Evolutionary conservation across 92 coral and sea anemone species (phyloP).

Genomic region (Heteractis magnifica): DNA sequence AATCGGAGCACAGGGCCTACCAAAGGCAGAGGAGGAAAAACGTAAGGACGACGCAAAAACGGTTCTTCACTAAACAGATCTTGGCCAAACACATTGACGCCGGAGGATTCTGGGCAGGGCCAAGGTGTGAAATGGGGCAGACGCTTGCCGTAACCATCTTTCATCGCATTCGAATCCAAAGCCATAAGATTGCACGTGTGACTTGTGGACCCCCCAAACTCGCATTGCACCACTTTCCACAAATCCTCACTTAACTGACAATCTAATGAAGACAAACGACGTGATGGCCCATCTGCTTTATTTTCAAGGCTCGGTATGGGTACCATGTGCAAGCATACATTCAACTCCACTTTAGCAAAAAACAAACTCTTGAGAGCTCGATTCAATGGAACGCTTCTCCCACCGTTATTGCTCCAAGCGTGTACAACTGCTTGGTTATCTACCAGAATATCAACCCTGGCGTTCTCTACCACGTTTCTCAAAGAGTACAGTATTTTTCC

Average conservation of each 20-base stretch:
- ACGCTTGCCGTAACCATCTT: slow-evolving; percentile 27
- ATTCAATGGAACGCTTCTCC: slow-evolving; percentile 31
- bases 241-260: slow-evolving; percentile 16
- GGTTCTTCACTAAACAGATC: not conserved
- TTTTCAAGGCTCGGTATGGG: not conserved
- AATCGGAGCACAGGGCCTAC: not conserved
- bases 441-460: slow-evolving; percentile 26
- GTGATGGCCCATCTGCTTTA: not conserved
- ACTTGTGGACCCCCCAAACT: slow-evolving; percentile 32
- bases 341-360: slow-evolving; percentile 12
- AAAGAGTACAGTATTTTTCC: slow-evolving; percentile 10
- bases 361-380: slow-evolving; percentile 15
- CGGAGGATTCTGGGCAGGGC: slow-evolving; percentile 41
- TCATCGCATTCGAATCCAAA: slow-evolving; percentile 45
- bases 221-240: slow-evolving; percentile 27
- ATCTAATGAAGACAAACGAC: slow-evolving; percentile 39
- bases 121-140: slow-evolving; percentile 48
- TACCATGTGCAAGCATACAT: slow-evolving; percentile 21
- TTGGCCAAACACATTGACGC: slow-evolving; percentile 21
- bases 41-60: slow-evolving; percentile 17
- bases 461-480: slow-evolving; percentile 3
- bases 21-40: slow-evolving; percentile 32
- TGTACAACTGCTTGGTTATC: slow-evolving; percentile 38
- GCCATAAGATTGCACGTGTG: slow-evolving; percentile 45
- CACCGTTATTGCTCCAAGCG: slow-evolving; percentile 37